These are phyloP conservation scores for Thalassoma bifasciatum DNA, from an alignment of 2,113 vertebrate species.

Conservation along the genomic window DNA sequence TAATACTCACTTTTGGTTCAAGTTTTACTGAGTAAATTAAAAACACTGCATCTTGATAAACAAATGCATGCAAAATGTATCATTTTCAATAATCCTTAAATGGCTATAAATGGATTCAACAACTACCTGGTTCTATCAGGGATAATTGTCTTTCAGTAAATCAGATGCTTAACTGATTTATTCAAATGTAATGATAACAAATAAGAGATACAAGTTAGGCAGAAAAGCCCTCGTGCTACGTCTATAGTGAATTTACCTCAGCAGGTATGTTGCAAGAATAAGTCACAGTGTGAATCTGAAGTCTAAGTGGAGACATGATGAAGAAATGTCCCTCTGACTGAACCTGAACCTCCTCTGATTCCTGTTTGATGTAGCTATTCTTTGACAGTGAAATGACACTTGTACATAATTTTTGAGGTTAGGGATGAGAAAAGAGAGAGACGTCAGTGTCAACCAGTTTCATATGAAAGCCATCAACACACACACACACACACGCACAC, in stretches of 20 bases:
- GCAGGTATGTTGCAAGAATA: slow-evolving; percentile 7
- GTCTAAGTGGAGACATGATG: slow-evolving; percentile 19
- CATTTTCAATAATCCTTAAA: background rate
- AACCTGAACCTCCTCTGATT: slow-evolving; percentile 63
- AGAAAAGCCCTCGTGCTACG: background rate
- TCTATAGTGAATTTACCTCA: slow-evolving; percentile 6
- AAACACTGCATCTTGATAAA: background rate
- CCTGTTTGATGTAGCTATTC: slow-evolving; percentile 72
- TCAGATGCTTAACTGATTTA: background rate
- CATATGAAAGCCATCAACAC: slow-evolving; percentile 55
- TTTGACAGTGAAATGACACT: slow-evolving; percentile 75
- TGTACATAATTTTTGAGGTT: slow-evolving; percentile 77
- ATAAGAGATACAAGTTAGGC: background rate
- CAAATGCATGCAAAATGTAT: background rate
- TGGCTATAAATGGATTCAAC: background rate
- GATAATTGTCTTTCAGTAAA: background rate
- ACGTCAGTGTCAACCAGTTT: slow-evolving; percentile 81
- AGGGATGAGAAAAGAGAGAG: slow-evolving; percentile 70
- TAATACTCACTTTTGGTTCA: background rate
- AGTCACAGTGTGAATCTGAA: background rate
- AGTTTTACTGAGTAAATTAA: background rate
- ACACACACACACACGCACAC: slow-evolving; percentile 14
- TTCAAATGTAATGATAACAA: background rate
- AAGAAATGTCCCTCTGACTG: slow-evolving; percentile 33
- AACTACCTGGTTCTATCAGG: background rate